Percentiles rank a stretch among this genome's conserved stretches.
phyloP scores from a whole-genome alignment of 1,140 invertebrate genomes.

The Drosophila dunni region DNA sequence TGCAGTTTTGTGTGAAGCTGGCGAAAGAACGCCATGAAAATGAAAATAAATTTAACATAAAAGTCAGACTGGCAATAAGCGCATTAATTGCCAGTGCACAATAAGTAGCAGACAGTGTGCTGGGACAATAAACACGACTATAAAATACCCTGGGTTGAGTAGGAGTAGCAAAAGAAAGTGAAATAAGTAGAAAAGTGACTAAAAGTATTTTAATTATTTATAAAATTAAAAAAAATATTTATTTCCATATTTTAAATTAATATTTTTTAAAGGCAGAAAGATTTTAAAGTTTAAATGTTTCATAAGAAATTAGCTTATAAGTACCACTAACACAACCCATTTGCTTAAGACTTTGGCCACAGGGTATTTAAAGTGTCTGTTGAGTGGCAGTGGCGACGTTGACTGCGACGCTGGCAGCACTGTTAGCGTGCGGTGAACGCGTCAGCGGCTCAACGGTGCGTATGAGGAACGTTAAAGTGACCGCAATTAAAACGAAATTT shows the following conservation, averaged over 20 bases:
- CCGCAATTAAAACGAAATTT: constrained; percentile 70
- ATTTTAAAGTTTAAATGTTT: not conserved
- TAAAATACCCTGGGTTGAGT: not conserved
- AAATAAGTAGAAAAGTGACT: not conserved
- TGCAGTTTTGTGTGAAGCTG: constrained; percentile 65
- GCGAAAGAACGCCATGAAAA: constrained; percentile 38
- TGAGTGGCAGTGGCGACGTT: constrained; percentile 13
- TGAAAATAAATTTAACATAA: constrained; percentile 63
- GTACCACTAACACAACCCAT: not conserved
- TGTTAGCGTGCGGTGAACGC: not conserved
- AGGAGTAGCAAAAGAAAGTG: not conserved
- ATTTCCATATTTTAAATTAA: no score
- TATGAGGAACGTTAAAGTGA: constrained; percentile 67
- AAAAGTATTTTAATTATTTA: no score
- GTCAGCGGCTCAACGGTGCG: constrained; percentile 45
- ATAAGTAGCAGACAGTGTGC: constrained; percentile 13
- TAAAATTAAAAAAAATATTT: no score
- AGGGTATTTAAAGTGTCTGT: constrained; percentile 24
- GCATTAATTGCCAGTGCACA: constrained; percentile 67
- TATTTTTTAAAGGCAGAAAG: no score
- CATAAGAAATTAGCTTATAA: no score
- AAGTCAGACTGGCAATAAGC: constrained; percentile 69
- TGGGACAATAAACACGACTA: constrained; percentile 2
- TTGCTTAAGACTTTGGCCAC: not conserved
- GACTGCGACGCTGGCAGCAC: constrained; percentile 11